Conservation (phyloP, 53 echinoderm and acorn worm genomes). For the Stichopus horrens region DNA sequence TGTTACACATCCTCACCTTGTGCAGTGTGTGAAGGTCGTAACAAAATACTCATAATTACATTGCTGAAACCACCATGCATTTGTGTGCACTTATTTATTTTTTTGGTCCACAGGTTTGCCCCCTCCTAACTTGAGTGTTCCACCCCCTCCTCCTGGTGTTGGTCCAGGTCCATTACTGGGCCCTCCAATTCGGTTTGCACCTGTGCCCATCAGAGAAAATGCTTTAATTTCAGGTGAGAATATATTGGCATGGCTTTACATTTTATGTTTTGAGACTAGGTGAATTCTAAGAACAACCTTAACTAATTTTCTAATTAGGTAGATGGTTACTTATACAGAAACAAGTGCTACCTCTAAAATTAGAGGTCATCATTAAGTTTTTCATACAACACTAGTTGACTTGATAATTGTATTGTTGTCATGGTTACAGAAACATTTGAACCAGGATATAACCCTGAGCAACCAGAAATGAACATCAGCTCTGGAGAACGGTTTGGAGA, state of each 20-base stretch:
- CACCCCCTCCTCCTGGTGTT: slow-evolving; percentile 67
- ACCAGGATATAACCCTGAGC: slow-evolving; percentile 90
- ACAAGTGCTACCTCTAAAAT: background rate
- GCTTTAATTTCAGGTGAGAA: slow-evolving; percentile 16
- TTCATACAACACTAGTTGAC: background rate
- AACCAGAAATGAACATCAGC: slow-evolving; percentile 67
- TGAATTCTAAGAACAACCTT: too few species aligned
- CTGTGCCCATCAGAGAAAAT: slow-evolving; percentile 40
- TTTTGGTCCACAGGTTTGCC: slow-evolving; percentile 12
- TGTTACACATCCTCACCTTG: too few species aligned
- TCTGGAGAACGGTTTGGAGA: background rate
- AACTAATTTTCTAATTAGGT: background rate
- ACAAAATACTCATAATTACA: too few species aligned
- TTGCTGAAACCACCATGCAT: too few species aligned
- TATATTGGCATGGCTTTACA: background rate
- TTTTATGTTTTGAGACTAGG: background rate
- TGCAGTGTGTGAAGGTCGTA: too few species aligned
- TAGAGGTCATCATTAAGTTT: too few species aligned
- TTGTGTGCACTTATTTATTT: too few species aligned
- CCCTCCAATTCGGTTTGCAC: slow-evolving; percentile 50
- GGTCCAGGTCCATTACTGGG: slow-evolving; percentile 52
- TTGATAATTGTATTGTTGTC: background rate
- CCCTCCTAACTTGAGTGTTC: slow-evolving; percentile 50
- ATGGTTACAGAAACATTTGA: background rate
- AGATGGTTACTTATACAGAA: background rate